Conservation (phyloP, 2,113 vertebrate species). For the Phalacrocorax aristotelis region DNA sequence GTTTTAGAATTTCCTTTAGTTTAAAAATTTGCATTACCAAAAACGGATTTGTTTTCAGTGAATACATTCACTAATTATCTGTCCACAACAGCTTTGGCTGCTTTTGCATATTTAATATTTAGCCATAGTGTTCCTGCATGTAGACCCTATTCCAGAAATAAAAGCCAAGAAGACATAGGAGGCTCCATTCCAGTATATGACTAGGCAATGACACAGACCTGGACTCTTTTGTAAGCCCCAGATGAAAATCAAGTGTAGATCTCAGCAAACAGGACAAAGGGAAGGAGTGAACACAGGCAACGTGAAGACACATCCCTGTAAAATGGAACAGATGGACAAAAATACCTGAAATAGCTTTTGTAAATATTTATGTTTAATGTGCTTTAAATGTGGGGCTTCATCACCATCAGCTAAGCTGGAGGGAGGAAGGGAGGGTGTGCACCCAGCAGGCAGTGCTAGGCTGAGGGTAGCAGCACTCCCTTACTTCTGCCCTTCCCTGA, state of each 20-base stretch:
- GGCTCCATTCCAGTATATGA: not conserved
- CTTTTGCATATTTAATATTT: not conserved
- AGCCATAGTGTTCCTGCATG: not conserved
- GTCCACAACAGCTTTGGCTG: not conserved
- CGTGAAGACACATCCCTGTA: accelerated
- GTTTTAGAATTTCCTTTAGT: not conserved
- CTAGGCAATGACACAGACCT: not conserved
- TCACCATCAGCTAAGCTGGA: not conserved
- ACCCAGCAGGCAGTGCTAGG: not conserved
- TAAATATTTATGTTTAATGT: not conserved
- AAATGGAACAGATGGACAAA: not conserved
- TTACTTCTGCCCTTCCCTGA: not conserved
- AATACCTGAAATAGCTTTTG: not conserved
- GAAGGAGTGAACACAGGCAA: not conserved
- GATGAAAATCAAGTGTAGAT: not conserved
- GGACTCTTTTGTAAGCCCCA: not conserved
- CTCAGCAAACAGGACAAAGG: not conserved
- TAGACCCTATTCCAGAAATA: not conserved
- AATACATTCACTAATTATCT: not conserved
- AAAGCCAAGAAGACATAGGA: not conserved
- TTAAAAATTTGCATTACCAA: not conserved
- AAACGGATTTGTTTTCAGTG: not conserved
- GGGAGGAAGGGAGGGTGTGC: too few species aligned
- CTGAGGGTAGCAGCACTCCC: accelerated
- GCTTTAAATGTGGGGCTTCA: not conserved